These are phyloP conservation scores for Sebastes diaconus DNA, from an alignment of 2,797 vertebrate species.

Conservation along the genomic window DNA sequence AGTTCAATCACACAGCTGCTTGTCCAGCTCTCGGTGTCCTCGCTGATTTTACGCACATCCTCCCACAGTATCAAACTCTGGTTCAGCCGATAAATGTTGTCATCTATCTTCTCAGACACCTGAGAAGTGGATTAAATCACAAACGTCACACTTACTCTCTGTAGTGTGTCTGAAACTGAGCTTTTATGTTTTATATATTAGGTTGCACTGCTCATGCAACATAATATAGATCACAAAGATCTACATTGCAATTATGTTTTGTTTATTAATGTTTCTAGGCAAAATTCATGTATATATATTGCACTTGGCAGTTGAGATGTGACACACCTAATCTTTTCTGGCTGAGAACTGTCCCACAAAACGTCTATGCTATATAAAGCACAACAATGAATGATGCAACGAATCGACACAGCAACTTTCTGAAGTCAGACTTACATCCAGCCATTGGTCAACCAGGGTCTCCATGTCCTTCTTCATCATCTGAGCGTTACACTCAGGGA, in stretches of 20 bases:
- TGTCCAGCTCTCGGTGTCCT: constrained; percentile 92
- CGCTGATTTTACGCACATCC: constrained; percentile 85
- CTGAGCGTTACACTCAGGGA: constrained; percentile 85
- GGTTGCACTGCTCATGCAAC: not conserved
- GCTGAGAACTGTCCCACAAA: too few species aligned
- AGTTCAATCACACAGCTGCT: constrained; percentile 85
- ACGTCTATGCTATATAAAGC: not conserved
- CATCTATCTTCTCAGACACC: constrained; percentile 92
- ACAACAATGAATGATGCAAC: not conserved
- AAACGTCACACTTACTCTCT: not conserved
- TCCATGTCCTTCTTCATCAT: constrained; percentile 90
- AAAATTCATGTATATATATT: accelerated
- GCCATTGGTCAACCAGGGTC: constrained; percentile 91
- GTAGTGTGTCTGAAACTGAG: not conserved
- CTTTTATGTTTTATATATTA: not conserved
- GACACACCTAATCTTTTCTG: accelerated
- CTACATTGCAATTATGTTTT: not conserved
- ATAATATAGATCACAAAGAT: not conserved
- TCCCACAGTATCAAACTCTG: constrained; percentile 87
- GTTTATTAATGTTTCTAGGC: not conserved
- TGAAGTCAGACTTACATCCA: constrained; percentile 87
- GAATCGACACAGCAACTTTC: not conserved
- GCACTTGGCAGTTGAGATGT: too few species aligned
- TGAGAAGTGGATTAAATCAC: constrained; percentile 54
- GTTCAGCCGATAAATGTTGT: constrained; percentile 87